These are phyloP conservation scores for Drosophila paramelanica DNA, from an alignment of 2,888 invertebrate species.

Conservation along the genomic window DNA sequence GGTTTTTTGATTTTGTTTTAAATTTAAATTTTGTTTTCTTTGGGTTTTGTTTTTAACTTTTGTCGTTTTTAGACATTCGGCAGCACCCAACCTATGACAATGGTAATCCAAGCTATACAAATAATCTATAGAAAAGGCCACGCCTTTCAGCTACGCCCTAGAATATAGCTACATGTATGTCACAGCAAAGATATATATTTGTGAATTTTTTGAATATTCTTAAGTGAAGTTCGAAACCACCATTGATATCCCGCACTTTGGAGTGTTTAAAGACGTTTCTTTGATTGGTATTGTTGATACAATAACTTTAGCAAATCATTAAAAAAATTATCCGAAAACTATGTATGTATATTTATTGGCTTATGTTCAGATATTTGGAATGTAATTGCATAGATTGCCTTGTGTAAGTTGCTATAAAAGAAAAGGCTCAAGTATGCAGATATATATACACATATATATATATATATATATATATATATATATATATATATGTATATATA, in stretches of 20 bases:
- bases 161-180: not conserved
- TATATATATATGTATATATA: slow-evolving; percentile 12
- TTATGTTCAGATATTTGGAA: slow-evolving; percentile 1
- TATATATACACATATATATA: slow-evolving; percentile 9
- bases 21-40: slow-evolving; percentile 13
- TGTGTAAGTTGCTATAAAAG: slow-evolving; percentile 1
- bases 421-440: slow-evolving; percentile 10
- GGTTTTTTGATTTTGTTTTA: slow-evolving; percentile 8
- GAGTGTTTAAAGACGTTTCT: not conserved
- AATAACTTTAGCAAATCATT: not conserved
- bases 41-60: slow-evolving; percentile 25
- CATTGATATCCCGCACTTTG: not conserved
- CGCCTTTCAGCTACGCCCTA: slow-evolving; percentile 19
- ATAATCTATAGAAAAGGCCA: slow-evolving; percentile 12
- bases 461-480: slow-evolving; percentile 12
- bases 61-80: slow-evolving; percentile 45
- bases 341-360: slow-evolving; percentile 4
- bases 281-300: not conserved
- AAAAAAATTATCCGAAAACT: slow-evolving; percentile 3
- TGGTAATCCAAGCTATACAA: slow-evolving; percentile 82
- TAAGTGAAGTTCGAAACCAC: too few species aligned
- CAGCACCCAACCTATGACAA: slow-evolving; percentile 82
- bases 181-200: not conserved
- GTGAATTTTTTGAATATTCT: not conserved
- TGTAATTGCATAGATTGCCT: slow-evolving; percentile 1